Percentiles rank a stretch among this genome's conserved stretches.
Evolutionary conservation across 2,797 vertebrate genomes (phyloP).

Genomic region (Chiroxiphia lanceolata): DNA sequence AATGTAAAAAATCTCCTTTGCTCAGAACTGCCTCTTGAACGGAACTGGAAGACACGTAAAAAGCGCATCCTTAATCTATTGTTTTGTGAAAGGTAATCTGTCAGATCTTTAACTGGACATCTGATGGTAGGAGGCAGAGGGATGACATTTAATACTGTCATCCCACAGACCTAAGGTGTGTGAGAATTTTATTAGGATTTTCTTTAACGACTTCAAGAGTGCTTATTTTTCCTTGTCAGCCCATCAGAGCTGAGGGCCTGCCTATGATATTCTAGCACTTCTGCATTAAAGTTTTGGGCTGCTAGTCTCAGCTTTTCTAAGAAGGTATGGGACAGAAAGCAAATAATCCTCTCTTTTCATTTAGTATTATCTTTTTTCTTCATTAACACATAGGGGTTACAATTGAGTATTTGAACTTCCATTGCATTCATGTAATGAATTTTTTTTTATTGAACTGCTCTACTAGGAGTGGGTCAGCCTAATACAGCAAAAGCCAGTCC

Average conservation of each 20-base stretch:
- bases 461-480: neutral
- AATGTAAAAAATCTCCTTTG: neutral
- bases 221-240: neutral
- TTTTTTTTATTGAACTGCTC: neutral
- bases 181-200: neutral
- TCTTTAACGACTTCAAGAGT: neutral
- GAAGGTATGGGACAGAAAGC: neutral
- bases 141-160: neutral
- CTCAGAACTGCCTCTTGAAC: neutral
- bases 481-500: neutral
- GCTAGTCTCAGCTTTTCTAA: neutral
- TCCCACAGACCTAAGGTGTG: neutral
- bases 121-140: neutral
- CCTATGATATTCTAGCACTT: neutral
- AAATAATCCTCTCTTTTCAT: neutral
- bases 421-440: neutral
- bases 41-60: neutral
- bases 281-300: neutral
- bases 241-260: neutral
- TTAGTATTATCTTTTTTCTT: neutral
- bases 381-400: neutral
- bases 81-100: neutral
- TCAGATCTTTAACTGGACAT: neutral
- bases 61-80: neutral
- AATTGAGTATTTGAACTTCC: neutral